phyloP scores from a whole-genome alignment of 2,113 vertebrate species.

The Grammomys surdaster region DNA sequence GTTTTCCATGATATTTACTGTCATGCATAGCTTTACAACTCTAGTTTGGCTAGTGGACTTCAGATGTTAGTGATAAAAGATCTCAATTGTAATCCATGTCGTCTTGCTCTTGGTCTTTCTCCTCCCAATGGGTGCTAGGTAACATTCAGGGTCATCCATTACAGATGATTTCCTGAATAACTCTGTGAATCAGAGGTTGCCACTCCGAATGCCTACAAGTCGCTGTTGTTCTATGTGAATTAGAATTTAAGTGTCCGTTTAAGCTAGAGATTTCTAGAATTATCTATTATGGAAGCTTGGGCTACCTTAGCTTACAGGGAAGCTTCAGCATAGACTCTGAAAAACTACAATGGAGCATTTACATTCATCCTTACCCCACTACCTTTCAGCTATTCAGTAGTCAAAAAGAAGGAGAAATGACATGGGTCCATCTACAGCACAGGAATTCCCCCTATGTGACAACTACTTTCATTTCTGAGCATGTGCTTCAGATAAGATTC shows the following conservation, averaged over 20 bases:
- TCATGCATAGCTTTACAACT: background rate
- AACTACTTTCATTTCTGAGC: background rate
- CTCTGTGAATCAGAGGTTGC: background rate
- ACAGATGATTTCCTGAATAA: background rate
- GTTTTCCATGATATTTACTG: background rate
- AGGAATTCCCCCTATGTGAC: background rate
- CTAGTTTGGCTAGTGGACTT: background rate
- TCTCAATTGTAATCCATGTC: background rate
- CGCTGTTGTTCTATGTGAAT: background rate
- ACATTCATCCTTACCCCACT: background rate
- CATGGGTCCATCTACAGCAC: background rate
- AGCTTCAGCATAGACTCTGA: background rate
- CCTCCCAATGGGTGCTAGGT: accelerated
- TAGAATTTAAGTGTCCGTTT: background rate
- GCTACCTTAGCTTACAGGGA: background rate
- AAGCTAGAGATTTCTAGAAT: background rate
- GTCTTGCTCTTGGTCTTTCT: background rate
- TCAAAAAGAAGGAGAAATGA: background rate
- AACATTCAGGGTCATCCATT: background rate
- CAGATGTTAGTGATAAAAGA: background rate
- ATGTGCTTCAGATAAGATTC: background rate
- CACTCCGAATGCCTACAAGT: accelerated
- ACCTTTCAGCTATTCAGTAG: background rate
- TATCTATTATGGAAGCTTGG: background rate
- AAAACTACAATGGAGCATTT: background rate